A percentile compares a stretch with the other conserved stretches of the same genome.
Evolutionary conservation across 2,113 vertebrate genomes (phyloP).

Genomic region (Cettia cetti): DNA sequence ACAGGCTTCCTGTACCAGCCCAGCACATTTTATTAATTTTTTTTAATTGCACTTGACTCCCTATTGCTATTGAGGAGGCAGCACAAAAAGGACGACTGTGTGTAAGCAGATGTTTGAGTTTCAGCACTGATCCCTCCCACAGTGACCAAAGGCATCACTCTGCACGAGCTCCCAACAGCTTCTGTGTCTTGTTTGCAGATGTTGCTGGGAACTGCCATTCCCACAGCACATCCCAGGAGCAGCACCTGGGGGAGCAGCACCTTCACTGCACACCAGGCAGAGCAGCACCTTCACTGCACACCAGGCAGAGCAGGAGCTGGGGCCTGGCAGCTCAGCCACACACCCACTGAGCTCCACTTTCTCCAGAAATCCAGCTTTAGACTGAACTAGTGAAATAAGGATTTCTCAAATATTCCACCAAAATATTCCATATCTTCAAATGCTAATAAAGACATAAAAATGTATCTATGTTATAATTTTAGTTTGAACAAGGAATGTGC

Average conservation of each 20-base stretch:
- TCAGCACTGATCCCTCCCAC: not conserved
- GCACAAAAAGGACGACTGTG: conserved; percentile 14
- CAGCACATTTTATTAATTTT: not conserved
- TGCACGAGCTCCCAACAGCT: not conserved
- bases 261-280: not conserved
- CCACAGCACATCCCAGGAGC: not conserved
- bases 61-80: not conserved
- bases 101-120: not conserved
- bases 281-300: not conserved
- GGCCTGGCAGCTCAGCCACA: not conserved
- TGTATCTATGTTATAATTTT: not conserved
- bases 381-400: not conserved
- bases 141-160: not conserved
- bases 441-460: not conserved
- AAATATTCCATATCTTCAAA: not conserved
- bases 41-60: not conserved
- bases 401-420: not conserved
- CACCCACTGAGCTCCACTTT: not conserved
- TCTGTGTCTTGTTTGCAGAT: not conserved
- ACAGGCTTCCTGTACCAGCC: not conserved
- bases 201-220: not conserved
- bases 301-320: fast-evolving
- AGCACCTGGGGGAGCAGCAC: not conserved
- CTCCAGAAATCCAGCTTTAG: not conserved
- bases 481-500: not conserved